phyloP scores from a whole-genome alignment of 2,113 vertebrate genomes.

The Melanerpes formicivorus region DNA sequence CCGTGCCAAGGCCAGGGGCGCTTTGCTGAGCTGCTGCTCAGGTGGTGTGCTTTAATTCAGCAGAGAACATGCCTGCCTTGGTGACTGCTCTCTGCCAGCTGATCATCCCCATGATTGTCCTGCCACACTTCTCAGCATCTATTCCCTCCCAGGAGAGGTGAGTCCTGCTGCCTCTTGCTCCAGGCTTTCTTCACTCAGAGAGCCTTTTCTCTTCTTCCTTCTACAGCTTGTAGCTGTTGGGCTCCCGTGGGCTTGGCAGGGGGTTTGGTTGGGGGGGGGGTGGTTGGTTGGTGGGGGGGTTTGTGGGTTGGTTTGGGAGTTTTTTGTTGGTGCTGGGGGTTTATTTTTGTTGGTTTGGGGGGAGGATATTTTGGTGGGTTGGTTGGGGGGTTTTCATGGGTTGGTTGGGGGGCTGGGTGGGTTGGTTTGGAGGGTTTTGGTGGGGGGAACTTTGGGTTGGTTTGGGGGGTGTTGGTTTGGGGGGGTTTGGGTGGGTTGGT shows the following conservation, averaged over 20 bases:
- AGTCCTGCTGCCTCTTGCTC: background rate
- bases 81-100: slow-evolving; percentile 30
- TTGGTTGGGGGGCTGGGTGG: no score
- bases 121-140: slow-evolving; percentile 50
- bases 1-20: background rate
- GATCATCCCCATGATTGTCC: slow-evolving; percentile 39
- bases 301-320: no score
- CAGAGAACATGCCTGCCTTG: slow-evolving; percentile 21
- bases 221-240: background rate
- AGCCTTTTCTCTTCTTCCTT: background rate
- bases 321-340: no score
- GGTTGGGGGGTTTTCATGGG: no score
- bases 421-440: no score
- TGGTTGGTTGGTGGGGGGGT: background rate
- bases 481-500: no score
- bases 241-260: background rate
- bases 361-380: no score
- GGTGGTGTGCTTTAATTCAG: background rate
- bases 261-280: no score
- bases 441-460: no score
- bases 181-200: background rate
- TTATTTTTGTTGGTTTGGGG: no score
- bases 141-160: slow-evolving; percentile 56
- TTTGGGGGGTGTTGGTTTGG: no score
- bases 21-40: background rate